These are phyloP conservation scores for Drosophila anomelani DNA, from an alignment of 2,888 invertebrate genomes.

Conservation along the genomic window DNA sequence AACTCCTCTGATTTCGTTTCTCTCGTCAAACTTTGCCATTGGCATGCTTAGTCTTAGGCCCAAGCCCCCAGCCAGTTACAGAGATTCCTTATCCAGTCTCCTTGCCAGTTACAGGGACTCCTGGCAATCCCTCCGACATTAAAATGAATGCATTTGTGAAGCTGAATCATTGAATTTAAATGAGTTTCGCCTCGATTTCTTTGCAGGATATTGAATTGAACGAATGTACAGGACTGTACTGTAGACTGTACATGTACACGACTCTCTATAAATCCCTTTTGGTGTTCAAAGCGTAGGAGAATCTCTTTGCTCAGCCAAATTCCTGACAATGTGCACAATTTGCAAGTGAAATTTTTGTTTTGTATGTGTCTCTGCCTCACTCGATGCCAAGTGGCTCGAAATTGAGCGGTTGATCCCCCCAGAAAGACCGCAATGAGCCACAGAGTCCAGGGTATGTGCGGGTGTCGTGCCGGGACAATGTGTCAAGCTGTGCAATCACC, in stretches of 20 bases:
- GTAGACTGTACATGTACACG: neutral
- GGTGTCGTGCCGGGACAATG: constrained; percentile 1
- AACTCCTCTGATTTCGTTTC: constrained; percentile 39
- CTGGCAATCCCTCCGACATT: constrained; percentile 21
- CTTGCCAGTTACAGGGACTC: neutral
- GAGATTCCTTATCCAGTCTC: neutral
- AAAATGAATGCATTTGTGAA: constrained; percentile 56
- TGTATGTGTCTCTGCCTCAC: neutral
- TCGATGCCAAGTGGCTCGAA: constrained; percentile 8
- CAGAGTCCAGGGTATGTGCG: neutral
- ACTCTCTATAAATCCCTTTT: no score
- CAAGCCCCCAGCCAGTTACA: neutral
- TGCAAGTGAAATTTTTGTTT: constrained; percentile 12
- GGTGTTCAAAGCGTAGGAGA: no score
- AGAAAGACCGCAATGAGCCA: neutral
- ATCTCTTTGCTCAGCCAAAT: neutral
- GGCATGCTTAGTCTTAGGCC: constrained; percentile 3
- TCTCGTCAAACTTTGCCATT: constrained; percentile 32
- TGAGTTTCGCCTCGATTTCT: constrained; percentile 44
- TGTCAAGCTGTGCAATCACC: constrained; percentile 10
- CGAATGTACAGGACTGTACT: neutral
- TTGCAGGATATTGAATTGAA: constrained; percentile 11
- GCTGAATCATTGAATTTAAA: constrained; percentile 64
- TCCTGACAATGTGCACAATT: constrained; percentile 10
- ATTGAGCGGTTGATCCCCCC: neutral